These are phyloP conservation scores for Macrosoma leucophasiata DNA, from an alignment of 2,888 invertebrate species.

Conservation along the genomic window DNA sequence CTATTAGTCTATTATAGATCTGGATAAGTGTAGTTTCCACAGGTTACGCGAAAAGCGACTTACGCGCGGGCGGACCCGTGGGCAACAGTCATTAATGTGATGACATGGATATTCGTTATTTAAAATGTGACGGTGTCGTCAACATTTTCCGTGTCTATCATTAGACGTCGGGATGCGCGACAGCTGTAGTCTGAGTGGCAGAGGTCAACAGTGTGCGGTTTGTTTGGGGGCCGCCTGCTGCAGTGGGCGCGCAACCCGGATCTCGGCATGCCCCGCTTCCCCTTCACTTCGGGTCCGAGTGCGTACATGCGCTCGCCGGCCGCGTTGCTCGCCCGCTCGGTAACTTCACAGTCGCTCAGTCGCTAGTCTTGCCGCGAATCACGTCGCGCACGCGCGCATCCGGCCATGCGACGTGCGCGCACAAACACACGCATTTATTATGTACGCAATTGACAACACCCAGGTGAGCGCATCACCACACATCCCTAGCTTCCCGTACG, in stretches of 20 bases:
- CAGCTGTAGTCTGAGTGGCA: constrained; percentile 41
- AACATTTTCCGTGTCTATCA: no score
- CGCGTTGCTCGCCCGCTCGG: constrained; percentile 36
- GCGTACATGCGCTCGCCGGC: constrained; percentile 49
- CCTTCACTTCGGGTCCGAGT: constrained; percentile 67
- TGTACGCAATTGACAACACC: constrained; percentile 69
- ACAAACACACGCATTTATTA: constrained; percentile 55
- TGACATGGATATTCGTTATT: no score
- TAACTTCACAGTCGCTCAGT: no score
- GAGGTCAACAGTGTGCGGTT: constrained; percentile 59
- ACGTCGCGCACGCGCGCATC: constrained; percentile 41
- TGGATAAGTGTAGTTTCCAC: no score
- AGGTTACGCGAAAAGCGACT: no score
- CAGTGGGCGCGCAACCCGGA: constrained; percentile 73
- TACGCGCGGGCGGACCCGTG: no score
- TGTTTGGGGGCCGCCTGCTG: constrained; percentile 62
- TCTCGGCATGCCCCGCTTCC: constrained; percentile 70
- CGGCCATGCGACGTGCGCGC: constrained; percentile 50
- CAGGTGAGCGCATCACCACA: constrained; percentile 64
- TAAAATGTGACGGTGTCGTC: no score
- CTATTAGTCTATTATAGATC: no score
- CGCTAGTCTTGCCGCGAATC: constrained; percentile 61
- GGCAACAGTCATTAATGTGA: no score
- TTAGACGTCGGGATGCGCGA: constrained; percentile 34
- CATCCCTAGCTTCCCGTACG: constrained; percentile 15